A percentile compares a stretch with the other conserved stretches of the same genome.
Evolutionary conservation across 92 coral and sea anemone species (phyloP).

Genomic region (Meandrina meandrites): DNA sequence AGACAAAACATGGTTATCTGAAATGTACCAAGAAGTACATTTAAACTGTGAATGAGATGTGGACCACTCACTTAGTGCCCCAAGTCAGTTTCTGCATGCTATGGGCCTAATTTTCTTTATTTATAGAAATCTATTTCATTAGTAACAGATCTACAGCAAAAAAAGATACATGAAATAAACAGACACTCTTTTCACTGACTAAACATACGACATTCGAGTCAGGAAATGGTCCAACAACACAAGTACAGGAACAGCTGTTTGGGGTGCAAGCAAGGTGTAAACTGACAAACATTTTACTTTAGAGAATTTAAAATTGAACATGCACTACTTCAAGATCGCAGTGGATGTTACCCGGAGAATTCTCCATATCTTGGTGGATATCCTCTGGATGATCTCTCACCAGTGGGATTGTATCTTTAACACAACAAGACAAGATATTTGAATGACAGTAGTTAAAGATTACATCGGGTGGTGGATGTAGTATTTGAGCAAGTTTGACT

Average conservation of each 20-base stretch:
- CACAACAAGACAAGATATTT: constrained; percentile 44
- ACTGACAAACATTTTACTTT: background rate
- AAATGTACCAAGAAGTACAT: too few relatives aligned
- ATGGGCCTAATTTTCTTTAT: too few relatives aligned
- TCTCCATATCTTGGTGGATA: constrained; percentile 60
- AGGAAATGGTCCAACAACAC: background rate
- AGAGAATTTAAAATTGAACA: constrained; percentile 35
- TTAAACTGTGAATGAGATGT: too few relatives aligned
- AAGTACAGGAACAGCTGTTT: background rate
- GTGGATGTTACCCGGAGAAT: constrained; percentile 47
- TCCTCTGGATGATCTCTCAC: constrained; percentile 70
- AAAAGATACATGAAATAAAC: background rate
- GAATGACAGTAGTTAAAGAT: background rate
- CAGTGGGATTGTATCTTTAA: constrained; percentile 67
- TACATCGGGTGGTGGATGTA: background rate
- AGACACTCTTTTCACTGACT: background rate
- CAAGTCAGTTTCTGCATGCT: too few relatives aligned
- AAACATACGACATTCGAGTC: background rate
- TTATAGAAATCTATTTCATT: background rate
- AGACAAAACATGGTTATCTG: too few relatives aligned
- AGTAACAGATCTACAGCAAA: background rate
- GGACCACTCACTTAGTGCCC: too few relatives aligned
- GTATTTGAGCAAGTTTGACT: background rate
- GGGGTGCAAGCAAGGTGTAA: background rate
- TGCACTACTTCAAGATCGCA: constrained; percentile 47